Evolutionary conservation across 2,888 invertebrate species (phyloP).

Genomic region (Sminthurinus aureus): DNA sequence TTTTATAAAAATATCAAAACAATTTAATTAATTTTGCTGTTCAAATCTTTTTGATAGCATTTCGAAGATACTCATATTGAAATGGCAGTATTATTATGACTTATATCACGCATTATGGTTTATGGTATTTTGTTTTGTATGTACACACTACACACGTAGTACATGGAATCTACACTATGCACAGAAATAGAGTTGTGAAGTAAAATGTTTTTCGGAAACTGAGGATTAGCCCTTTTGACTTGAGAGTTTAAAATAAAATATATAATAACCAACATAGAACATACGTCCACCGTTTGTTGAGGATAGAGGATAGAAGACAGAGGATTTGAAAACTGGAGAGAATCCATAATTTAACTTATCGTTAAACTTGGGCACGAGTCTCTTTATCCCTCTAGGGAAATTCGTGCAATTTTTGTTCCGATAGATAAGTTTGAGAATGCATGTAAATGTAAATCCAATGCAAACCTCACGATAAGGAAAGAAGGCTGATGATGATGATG

Average conservation of each 20-base stretch:
- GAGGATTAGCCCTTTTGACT: background rate
- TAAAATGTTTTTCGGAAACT: slow-evolving; percentile 2
- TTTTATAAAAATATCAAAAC: too few species aligned
- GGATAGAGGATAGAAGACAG: background rate
- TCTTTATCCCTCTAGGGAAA: slow-evolving; percentile 11
- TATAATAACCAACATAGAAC: background rate
- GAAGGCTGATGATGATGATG: background rate
- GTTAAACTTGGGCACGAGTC: background rate
- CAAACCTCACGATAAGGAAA: background rate
- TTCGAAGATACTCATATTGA: too few species aligned
- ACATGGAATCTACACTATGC: background rate
- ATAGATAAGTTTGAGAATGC: background rate
- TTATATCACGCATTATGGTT: too few species aligned
- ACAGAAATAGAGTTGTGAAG: slow-evolving; percentile 3
- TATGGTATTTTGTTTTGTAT: background rate
- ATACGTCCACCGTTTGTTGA: too few species aligned
- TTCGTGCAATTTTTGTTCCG: slow-evolving; percentile 16
- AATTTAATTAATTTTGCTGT: too few species aligned
- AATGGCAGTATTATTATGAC: too few species aligned
- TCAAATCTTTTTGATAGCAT: too few species aligned
- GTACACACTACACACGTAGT: background rate
- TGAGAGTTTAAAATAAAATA: background rate
- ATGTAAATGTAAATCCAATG: too few species aligned
- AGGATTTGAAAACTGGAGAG: background rate
- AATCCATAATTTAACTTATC: background rate